A percentile compares a stretch with the other conserved stretches of the same genome.
Evolutionary conservation across 2,113 vertebrate species (phyloP).

Genomic region (Xiphophorus hellerii): DNA sequence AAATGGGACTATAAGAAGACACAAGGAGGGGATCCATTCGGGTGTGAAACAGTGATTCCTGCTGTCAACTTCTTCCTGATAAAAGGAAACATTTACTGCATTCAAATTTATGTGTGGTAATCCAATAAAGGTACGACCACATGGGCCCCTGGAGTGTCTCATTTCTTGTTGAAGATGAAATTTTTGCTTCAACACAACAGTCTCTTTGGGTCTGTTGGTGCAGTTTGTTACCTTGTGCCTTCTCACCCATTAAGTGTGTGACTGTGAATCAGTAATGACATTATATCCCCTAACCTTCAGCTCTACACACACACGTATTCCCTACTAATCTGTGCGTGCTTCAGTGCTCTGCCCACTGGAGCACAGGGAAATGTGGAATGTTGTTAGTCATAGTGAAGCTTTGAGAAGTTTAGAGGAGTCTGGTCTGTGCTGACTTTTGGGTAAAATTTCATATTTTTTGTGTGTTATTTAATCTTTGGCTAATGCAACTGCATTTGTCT

Average conservation of each 20-base stretch:
- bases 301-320: slow-evolving; percentile 52
- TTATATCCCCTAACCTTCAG: slow-evolving; percentile 70
- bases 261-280: slow-evolving; percentile 82
- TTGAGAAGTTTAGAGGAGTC: slow-evolving; percentile 60
- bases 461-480: slow-evolving; percentile 15
- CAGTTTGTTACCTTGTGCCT: slow-evolving; percentile 75
- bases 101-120: slow-evolving; percentile 57
- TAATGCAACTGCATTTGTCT: slow-evolving; percentile 13
- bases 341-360: slow-evolving; percentile 61
- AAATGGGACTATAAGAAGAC: slow-evolving; percentile 71
- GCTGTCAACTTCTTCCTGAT: slow-evolving; percentile 43
- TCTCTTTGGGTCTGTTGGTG: slow-evolving; percentile 48
- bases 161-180: slow-evolving; percentile 40
- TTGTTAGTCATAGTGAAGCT: slow-evolving; percentile 66
- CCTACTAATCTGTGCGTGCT: slow-evolving; percentile 53
- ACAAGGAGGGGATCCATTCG: slow-evolving; percentile 66
- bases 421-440: slow-evolving; percentile 45
- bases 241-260: slow-evolving; percentile 72
- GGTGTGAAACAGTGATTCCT: slow-evolving; percentile 51
- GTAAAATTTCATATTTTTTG: slow-evolving; percentile 41
- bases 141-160: slow-evolving; percentile 33
- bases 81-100: slow-evolving; percentile 52
- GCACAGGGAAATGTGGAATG: slow-evolving; percentile 66
- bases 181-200: slow-evolving; percentile 32
- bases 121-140: slow-evolving; percentile 52